Conservation (phyloP, 2,888 invertebrate genomes). For the Mimumesa dahlbomi region DNA sequence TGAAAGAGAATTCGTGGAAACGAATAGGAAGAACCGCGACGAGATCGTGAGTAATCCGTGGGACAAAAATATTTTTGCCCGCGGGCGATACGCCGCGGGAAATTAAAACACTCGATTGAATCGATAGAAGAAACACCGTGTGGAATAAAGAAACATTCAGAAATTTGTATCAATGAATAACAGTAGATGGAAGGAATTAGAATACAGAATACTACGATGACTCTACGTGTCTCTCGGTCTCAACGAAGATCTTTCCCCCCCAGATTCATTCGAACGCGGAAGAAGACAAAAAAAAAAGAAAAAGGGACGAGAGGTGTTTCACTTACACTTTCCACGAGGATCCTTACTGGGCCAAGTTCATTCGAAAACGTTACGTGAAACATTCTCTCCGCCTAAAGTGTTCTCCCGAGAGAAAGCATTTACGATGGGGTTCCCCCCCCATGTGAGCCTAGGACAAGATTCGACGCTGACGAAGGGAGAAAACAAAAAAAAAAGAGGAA, state of each 20-base stretch:
- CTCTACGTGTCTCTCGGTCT: too few relatives aligned
- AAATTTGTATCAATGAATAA: too few relatives aligned
- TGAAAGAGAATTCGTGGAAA: slow-evolving; percentile 43
- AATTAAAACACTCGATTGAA: too few relatives aligned
- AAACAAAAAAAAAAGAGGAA: slow-evolving; percentile 51
- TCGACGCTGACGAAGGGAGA: slow-evolving; percentile 27
- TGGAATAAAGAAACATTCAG: too few relatives aligned
- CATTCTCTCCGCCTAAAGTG: slow-evolving; percentile 25
- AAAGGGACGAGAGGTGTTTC: slow-evolving; percentile 40
- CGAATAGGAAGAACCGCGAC: slow-evolving; percentile 6
- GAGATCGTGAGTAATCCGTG: slow-evolving; percentile 25
- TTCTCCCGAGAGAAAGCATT: slow-evolving; percentile 52
- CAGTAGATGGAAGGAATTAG: too few relatives aligned
- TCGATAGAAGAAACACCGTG: too few relatives aligned
- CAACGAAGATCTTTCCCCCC: too few relatives aligned
- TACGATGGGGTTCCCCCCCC: slow-evolving; percentile 8
- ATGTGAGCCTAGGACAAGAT: slow-evolving; percentile 58
- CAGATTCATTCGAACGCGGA: not conserved
- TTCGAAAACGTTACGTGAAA: slow-evolving; percentile 56
- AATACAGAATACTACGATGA: too few relatives aligned
- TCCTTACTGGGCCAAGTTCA: slow-evolving; percentile 68
- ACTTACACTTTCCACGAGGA: slow-evolving; percentile 67
- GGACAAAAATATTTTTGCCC: slow-evolving; percentile 5
- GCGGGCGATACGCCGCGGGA: not conserved
- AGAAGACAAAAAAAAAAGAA: not conserved